These are phyloP conservation scores for Pseudopipra pipra DNA, from an alignment of 2,113 vertebrate species.

Conservation along the genomic window DNA sequence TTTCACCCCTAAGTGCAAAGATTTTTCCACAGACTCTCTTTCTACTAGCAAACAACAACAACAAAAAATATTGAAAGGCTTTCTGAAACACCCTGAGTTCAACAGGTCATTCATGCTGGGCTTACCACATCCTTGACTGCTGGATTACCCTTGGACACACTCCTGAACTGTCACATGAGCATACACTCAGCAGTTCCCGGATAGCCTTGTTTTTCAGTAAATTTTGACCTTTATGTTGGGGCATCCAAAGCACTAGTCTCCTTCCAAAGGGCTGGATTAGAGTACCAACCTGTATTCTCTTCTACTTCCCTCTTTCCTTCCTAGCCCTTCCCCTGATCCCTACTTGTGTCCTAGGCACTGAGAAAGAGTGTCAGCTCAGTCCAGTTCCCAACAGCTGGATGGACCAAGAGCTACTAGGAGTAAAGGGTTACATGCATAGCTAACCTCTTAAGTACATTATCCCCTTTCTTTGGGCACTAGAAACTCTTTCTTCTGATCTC, in stretches of 20 bases:
- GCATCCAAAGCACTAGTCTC: background rate
- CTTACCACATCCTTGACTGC: slow-evolving; percentile 6
- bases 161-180: background rate
- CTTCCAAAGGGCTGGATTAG: background rate
- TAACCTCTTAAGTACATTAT: background rate
- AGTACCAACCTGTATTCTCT: background rate
- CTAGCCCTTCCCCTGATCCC: background rate
- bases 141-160: background rate
- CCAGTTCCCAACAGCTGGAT: background rate
- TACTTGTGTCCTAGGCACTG: background rate
- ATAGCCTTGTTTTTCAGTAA: background rate
- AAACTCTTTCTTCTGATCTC: background rate
- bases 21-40: background rate
- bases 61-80: background rate
- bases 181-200: background rate
- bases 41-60: background rate
- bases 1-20: background rate
- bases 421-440: background rate
- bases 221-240: background rate
- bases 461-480: background rate
- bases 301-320: background rate
- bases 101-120: background rate
- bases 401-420: background rate
- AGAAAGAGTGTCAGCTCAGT: background rate
- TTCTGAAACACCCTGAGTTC: background rate